Percentiles rank a stretch among this genome's conserved stretches.
Conservation (phyloP, 2,113 vertebrate species). For the Ondatra zibethicus region DNA sequence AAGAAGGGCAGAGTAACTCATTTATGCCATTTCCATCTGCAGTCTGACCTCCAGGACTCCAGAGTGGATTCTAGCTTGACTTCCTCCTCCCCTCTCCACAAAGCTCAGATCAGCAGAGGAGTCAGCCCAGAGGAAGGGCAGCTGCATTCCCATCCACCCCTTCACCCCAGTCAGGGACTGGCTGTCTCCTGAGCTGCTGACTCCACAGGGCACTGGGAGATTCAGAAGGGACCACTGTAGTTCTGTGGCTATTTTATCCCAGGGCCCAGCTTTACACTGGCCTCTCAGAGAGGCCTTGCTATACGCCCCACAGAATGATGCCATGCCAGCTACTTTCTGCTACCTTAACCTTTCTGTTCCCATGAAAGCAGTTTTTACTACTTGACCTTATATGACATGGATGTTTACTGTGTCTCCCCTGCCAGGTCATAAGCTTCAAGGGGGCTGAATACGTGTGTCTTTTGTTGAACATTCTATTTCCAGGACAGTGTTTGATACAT, state of each 20-base stretch:
- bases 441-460: neutral
- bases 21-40: slow-evolving; percentile 66
- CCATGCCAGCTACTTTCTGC: neutral
- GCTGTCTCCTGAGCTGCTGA: slow-evolving; percentile 26
- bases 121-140: slow-evolving; percentile 45
- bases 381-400: neutral
- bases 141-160: slow-evolving; percentile 51
- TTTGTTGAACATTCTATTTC: neutral
- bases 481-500: neutral
- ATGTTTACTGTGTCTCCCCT: neutral
- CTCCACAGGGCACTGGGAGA: slow-evolving; percentile 44
- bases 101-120: slow-evolving; percentile 40
- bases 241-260: neutral
- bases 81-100: neutral
- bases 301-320: neutral
- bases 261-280: neutral
- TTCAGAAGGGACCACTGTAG: neutral
- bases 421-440: neutral
- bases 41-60: slow-evolving; percentile 45
- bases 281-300: neutral
- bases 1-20: slow-evolving; percentile 7
- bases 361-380: neutral
- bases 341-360: neutral
- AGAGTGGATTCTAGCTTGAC: slow-evolving; percentile 50
- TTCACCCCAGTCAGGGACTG: neutral